Conservation (phyloP, 2,888 invertebrate species). For the Apeira syringaria region DNA sequence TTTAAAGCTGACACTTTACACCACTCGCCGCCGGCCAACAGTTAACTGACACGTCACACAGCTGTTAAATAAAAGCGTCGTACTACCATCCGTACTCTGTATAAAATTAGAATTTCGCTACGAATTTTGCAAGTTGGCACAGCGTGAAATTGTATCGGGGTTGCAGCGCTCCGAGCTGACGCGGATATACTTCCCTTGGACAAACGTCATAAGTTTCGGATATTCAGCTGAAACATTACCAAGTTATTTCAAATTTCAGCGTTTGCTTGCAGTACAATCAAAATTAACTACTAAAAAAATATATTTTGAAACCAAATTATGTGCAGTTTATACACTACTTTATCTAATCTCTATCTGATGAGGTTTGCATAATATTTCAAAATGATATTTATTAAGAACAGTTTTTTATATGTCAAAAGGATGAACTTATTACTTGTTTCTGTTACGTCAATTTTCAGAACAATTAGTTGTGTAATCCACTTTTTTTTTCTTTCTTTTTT, state of each 20-base stretch:
- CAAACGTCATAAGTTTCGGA: conserved; percentile 71
- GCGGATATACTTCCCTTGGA: conserved; percentile 65
- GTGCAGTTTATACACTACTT: too few species aligned
- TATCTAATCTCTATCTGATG: too few species aligned
- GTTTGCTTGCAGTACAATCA: too few species aligned
- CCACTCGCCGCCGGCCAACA: conserved; percentile 33
- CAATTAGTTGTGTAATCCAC: too few species aligned
- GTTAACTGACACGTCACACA: conserved; percentile 40
- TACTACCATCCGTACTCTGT: conserved; percentile 54
- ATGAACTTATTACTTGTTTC: too few species aligned
- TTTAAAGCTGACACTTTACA: conserved; percentile 23
- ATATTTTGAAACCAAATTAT: too few species aligned
- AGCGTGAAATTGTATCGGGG: conserved; percentile 80
- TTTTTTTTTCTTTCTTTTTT: too few species aligned
- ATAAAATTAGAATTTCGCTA: conserved; percentile 74
- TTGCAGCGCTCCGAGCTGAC: conserved; percentile 71
- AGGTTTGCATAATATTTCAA: too few species aligned
- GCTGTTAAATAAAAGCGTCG: conserved; percentile 45
- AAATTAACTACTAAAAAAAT: too few species aligned
- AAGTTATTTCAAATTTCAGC: conserved; percentile 31
- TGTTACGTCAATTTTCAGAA: too few species aligned
- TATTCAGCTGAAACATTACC: conserved; percentile 40
- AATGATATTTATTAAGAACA: too few species aligned
- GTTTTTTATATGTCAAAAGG: too few species aligned
- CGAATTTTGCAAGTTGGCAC: conserved; percentile 76